Base-by-base conservation (phyloP, 2,113 vertebrate species). In the Corythaixoides concolor region DNA sequence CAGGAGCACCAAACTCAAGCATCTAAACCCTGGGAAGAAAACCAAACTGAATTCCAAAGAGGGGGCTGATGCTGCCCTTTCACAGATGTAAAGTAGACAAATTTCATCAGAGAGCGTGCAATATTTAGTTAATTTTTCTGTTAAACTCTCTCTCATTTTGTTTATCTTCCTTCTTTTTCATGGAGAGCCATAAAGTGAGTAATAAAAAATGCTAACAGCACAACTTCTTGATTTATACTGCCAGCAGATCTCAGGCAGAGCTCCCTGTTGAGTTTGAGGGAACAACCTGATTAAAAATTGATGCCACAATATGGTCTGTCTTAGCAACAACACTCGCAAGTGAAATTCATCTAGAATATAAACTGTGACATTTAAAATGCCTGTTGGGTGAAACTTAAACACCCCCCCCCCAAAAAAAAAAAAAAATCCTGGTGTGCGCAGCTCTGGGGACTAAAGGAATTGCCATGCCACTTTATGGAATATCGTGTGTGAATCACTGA, bases 211-310 rank as follows among this genome's bases (percentile, higher is more conserved):
- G 70, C 77, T 83, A 89, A 69, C 68, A 85, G 92, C 74, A 64
- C 53, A 93, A 72, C 77, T 83, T 87, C 64, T 56, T 89, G 90
- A 91, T 97, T 95, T 95, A 94, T 58, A 73, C 50, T 8, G 1
- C 80, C 80, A 87, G 52, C 58, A 79, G 86, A 85, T 82, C 95
- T 87, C 86, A 82, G 60, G 69, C 88, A 68, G 66, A 96, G 41
- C 77, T 94, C 96, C 96, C 92, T 49, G 77, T 47, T 92, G 97
- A 79, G 95, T 88, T 88, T 28, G 66, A 96, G 74, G 84, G 94
- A 95, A 73, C 18, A 39, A 92, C 70, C 74, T 93, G 92, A 94
- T 97, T 97, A 97, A 96, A 95, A 95, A 96, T 92, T 96, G 96
- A 95, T 97, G 93, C 89, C 90, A 80, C 95, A 95, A 90, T 96